Evolutionary conservation across 2,888 invertebrate genomes (phyloP), one percentile per base, ranked within the genome.

Genomic region (Drosophila hawaiiensis): DNA sequence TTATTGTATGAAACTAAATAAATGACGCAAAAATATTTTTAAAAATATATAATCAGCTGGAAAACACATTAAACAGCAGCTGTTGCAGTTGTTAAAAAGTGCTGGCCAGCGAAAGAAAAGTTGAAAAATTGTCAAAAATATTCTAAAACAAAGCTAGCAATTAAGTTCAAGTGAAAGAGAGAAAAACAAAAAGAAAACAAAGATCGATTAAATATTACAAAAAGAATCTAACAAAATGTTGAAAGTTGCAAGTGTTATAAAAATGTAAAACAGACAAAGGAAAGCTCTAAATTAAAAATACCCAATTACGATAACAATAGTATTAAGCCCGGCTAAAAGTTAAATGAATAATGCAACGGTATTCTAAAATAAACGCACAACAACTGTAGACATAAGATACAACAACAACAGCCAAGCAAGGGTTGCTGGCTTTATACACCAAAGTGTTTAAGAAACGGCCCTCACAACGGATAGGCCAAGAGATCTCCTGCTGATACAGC

Each of bases 381-480:
- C 19, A 55, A 43, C 28, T 16, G n/a, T 16, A 66, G 22, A 12
- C 3, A 28, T 37, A n/a, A 16, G 47, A 25, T 9, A 39, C 39
- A 39, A 9, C 28, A 49, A 10, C 28, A 61, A 22, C 31, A 31
- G 4, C 29, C 16, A 25, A 62, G 43, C 59, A 76, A 75, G 14
- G 68, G 73, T 70, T 73, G 56, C 68, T 53, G 28, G 25, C 47
- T 33, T 70, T 25, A 58, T 58, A 56, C 41, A 61, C n/a, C 50
- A 4, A 1, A 66, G 28, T 47, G 75, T 76, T 22, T 50, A 0
- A 52, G 14, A 55, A 89, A 89, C 83, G 77, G 88, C 90, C 89
- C 78, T 72, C 90, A 92, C 91, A 84, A 92, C 92, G 92, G 91
- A 91, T 80, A 89, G 90, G 85, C 81, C 92, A 80, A 91, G 82